These are phyloP conservation scores for Ectobius pallidus DNA, from an alignment of 2,888 invertebrate genomes.

Conservation along the genomic window DNA sequence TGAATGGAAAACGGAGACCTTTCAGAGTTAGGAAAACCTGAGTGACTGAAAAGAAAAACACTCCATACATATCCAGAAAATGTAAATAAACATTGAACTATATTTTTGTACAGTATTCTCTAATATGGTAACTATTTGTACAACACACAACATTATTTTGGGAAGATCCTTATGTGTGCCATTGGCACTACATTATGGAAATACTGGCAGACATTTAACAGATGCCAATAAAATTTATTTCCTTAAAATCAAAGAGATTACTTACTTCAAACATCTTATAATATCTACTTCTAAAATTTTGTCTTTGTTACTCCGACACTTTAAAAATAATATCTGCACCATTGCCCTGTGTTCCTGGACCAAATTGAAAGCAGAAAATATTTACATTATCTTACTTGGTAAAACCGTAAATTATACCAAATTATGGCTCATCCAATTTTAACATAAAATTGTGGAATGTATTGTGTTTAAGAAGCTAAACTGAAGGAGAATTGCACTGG, in stretches of 20 bases:
- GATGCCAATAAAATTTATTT: not conserved
- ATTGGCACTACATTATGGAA: not conserved
- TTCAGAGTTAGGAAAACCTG: no score
- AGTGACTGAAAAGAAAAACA: not conserved
- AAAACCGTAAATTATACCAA: no score
- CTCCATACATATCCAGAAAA: not conserved
- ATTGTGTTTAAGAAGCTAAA: no score
- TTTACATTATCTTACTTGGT: not conserved
- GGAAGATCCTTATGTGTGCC: constrained; percentile 3
- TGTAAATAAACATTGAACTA: not conserved
- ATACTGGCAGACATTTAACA: not conserved
- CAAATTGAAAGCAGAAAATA: not conserved
- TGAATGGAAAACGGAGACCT: no score
- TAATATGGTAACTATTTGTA: not conserved
- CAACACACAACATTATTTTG: not conserved
- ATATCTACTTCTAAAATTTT: not conserved
- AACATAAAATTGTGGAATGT: no score
- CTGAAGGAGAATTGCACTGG: no score
- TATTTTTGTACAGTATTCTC: not conserved
- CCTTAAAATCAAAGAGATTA: not conserved
- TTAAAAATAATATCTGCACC: not conserved
- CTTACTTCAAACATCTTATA: not conserved
- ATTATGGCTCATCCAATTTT: no score
- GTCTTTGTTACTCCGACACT: not conserved
- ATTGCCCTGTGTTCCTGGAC: not conserved